Percentiles rank a stretch among this genome's conserved stretches.
Evolutionary conservation across 2,113 vertebrate species (phyloP).

Genomic region (Corapipo altera): DNA sequence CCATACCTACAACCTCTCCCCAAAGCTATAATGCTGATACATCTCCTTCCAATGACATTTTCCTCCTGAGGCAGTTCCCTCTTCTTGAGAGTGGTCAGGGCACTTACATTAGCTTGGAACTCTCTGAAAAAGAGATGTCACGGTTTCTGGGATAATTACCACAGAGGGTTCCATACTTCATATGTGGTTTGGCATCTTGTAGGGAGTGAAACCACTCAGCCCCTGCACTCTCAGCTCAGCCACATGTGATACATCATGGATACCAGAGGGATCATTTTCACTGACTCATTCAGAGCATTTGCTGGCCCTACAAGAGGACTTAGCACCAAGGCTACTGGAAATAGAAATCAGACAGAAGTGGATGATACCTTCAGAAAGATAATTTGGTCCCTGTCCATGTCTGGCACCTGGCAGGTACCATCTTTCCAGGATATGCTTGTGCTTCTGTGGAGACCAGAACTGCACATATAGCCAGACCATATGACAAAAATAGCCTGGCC

Average conservation of each 20-base stretch:
- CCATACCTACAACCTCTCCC: background rate
- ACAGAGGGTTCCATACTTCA: background rate
- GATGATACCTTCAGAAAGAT: background rate
- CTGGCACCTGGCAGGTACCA: background rate
- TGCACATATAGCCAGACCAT: accelerated
- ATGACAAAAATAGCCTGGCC: background rate
- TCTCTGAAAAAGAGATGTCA: background rate
- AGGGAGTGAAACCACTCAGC: background rate
- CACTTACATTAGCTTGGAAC: background rate
- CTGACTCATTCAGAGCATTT: background rate
- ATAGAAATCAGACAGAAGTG: background rate
- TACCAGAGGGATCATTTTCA: background rate
- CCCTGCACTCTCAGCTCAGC: background rate
- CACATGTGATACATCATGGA: background rate
- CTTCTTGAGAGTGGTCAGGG: background rate
- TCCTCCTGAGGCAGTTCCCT: background rate
- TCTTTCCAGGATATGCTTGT: background rate
- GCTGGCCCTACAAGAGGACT: background rate
- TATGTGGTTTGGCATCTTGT: background rate
- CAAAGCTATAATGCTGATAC: background rate
- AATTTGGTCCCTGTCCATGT: background rate
- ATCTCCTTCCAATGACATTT: background rate
- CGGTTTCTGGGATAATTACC: background rate
- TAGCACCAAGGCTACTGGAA: background rate
- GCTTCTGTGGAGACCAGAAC: background rate